Base-by-base conservation (phyloP, 92 coral and sea anemone genomes). In the Blastomussa wellsi region DNA sequence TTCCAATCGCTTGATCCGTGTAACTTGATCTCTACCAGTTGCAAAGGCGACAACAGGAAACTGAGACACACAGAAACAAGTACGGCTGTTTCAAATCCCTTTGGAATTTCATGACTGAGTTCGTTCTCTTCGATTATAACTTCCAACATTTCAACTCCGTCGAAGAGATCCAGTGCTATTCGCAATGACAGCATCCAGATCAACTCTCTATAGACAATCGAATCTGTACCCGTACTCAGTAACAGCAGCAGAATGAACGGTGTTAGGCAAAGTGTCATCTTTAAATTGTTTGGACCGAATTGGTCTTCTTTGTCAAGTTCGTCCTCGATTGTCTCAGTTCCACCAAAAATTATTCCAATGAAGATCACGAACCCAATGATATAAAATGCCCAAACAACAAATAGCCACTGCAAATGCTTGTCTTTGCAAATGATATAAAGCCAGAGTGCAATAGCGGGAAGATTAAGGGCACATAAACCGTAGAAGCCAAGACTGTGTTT, bases 141-240 rank as follows among this genome's bases (percentile, higher is more conserved):
- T 39, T 83, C 87, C 6, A 92, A 29, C 87, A 90, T 79, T 78
- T 89, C 93, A 26, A 86, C 73, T 47, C 74, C 83, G 33, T 92
- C 95, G 48, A 92, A 92, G 47, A 92, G 84, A 38, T 92, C 95
- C 39, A 92, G 26, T 29, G 84, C 83, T 7, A 87, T 80, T 7
- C 62, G 57, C 19, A 86, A 59, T 10, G 78, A 84, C 12, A 87
- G 77, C 78, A 39, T 39, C 7, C 49, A 44, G 49, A 77, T 22
- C 14, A 87, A 20, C 26, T 88, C 86, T n/a, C 57, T 80, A 55
- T 80, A 11, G 20, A 7, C 37, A 42, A 32, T 31, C 28, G 32
- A 5, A 69, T 81, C 74, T 5, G 6, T 14, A 0, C 65, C 80
- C 0, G 82, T 84, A 67, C 38, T 62, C 7, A 69, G 19, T 10